phyloP scores from a whole-genome alignment of 2,888 invertebrate species.

The Drosophila trichaetosa region DNA sequence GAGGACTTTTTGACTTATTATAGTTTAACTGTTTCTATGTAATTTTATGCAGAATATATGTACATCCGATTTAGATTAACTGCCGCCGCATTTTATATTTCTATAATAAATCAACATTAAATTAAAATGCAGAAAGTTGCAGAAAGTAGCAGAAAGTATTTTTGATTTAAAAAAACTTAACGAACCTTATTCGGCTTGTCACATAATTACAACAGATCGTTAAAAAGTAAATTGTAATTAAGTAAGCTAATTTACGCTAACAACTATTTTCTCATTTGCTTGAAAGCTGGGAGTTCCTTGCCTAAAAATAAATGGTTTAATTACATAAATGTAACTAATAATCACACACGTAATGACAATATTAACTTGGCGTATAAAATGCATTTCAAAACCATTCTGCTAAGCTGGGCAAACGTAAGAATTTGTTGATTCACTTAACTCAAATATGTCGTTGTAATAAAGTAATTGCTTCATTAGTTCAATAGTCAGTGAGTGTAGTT shows the following conservation, averaged over 20 bases:
- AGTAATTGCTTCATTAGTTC: constrained; percentile 77
- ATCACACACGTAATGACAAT: not conserved
- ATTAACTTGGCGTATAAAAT: not conserved
- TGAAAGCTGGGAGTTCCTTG: not conserved
- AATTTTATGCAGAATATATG: constrained; percentile 1
- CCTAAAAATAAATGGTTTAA: not conserved
- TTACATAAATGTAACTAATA: not conserved
- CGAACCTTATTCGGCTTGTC: not conserved
- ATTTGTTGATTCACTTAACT: constrained; percentile 36
- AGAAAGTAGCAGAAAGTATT: too few species aligned
- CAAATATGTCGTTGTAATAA: constrained; percentile 66
- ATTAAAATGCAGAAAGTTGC: not conserved
- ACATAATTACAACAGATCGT: not conserved
- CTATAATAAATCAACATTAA: not conserved
- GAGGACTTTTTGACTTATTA: constrained; percentile 12
- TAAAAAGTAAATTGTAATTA: not conserved
- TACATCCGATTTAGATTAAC: constrained; percentile 30
- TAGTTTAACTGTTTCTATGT: constrained; percentile 20
- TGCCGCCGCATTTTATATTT: not conserved
- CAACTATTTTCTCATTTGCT: not conserved
- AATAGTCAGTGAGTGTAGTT: constrained; percentile 67
- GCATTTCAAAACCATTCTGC: not conserved
- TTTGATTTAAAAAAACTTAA: not conserved
- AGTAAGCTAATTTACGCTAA: not conserved
- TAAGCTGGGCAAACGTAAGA: not conserved